Percentiles rank a stretch among this genome's conserved stretches.
These are phyloP conservation scores for Lithobates pipiens DNA, from an alignment of 2,797 vertebrate genomes.

Conservation along the genomic window DNA sequence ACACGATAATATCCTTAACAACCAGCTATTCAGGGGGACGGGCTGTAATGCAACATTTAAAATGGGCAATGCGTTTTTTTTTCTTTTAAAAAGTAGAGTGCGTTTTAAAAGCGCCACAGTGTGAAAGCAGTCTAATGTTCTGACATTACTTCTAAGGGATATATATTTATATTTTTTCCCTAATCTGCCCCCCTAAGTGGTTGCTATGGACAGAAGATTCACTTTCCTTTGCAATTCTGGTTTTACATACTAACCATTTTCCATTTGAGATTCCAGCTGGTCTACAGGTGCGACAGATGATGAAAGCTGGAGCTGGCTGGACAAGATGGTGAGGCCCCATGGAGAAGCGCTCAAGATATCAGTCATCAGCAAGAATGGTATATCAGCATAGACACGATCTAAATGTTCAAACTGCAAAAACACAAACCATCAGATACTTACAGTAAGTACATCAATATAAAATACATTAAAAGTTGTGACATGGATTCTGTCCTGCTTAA, in stretches of 20 bases:
- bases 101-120: too few species aligned
- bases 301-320: conserved; percentile 85
- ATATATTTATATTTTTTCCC: too few species aligned
- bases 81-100: too few species aligned
- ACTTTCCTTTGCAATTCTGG: not conserved
- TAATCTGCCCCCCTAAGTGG: too few species aligned
- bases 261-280: conserved; percentile 83
- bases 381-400: conserved; percentile 83
- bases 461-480: not conserved
- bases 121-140: too few species aligned
- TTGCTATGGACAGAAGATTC: too few species aligned
- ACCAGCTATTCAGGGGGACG: too few species aligned
- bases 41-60: too few species aligned
- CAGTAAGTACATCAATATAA: not conserved
- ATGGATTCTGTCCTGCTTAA: not conserved
- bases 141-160: too few species aligned
- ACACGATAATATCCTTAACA: too few species aligned
- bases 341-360: conserved; percentile 83
- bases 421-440: not conserved
- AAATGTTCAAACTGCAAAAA: conserved; percentile 77
- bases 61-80: too few species aligned
- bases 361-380: conserved; percentile 86
- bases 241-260: conserved; percentile 78
- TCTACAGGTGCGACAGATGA: conserved; percentile 80
- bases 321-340: conserved; percentile 83